Base-by-base conservation (phyloP, 2,888 invertebrate species). In the Blomia tropicalis region DNA sequence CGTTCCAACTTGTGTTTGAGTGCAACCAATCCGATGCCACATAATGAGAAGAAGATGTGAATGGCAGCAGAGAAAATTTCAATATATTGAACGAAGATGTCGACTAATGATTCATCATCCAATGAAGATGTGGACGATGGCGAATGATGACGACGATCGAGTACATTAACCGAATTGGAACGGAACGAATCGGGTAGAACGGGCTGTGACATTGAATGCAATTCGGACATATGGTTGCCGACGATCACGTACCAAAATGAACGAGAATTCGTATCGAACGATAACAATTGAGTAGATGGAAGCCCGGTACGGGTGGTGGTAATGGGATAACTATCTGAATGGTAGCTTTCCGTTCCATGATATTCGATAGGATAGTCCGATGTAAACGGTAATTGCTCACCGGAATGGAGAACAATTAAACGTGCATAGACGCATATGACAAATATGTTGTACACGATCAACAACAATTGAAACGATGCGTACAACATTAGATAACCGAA, bases 381-480 rank as follows among this genome's bases (percentile, higher is more conserved):
- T 1, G 60, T 44, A 19, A 19, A 17, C 1, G 32, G 23, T 19
- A 41, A 29, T 2, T 2, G 3, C 5, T 43, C 44, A 44, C 29
- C 29, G 4, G 44, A 29, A 43, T 43, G 17, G 27, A 31, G 22
- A 19, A 27, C 17, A 17, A 60, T 30, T 3, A 30, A 29, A 44
- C 22, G 22, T 22, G 36, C 25, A 27, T 60, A 60, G 32, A 27
- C 25, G n/a, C 29, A 36, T n/a, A 51, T 32, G 7, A 60, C 60
- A 7, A 47, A 47, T 22, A 51, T 31, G 30, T 60, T 60, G 25
- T 60, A 60, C 23, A 60, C 1, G 23, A 60, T 60, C 4, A 60
- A 23, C 4, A 53, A 36, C 14, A 60, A 23, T 36, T 60, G 51
- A 25, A 60, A 60, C 5, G 36, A 32, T 23, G 25, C 19, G 22